phyloP scores from a whole-genome alignment of 2,113 vertebrate species.

The Girardinichthys multiradiatus region DNA sequence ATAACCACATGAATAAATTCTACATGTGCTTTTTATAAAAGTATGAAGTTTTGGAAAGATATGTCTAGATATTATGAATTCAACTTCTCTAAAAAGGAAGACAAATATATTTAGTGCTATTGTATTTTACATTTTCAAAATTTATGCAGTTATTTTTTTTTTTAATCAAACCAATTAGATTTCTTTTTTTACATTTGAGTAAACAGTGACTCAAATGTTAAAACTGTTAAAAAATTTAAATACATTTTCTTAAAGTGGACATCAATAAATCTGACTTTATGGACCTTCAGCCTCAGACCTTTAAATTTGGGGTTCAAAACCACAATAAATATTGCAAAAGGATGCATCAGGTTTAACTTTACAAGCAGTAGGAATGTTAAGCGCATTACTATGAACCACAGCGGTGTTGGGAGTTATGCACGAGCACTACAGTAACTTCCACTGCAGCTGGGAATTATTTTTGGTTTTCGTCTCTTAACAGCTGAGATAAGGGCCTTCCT shows the following conservation, averaged over 20 bases:
- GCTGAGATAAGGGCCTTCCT: constrained; percentile 50
- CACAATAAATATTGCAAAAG: constrained; percentile 4
- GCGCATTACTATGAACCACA: neutral
- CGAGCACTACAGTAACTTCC: constrained; percentile 5
- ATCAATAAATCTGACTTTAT: neutral
- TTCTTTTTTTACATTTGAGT: too few relatives aligned
- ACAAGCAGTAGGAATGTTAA: constrained; percentile 49
- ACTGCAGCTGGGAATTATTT: constrained; percentile 56
- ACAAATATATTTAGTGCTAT: neutral
- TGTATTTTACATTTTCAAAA: neutral
- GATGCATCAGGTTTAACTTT: constrained; percentile 44
- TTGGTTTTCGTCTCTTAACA: constrained; percentile 52
- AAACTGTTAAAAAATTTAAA: neutral
- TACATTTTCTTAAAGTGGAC: neutral
- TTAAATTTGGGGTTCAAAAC: neutral
- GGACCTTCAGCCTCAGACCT: neutral
- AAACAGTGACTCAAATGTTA: neutral
- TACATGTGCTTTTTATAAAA: too few relatives aligned
- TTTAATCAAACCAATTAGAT: neutral
- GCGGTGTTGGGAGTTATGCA: constrained; percentile 4
- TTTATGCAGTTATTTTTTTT: neutral
- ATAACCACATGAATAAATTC: neutral
- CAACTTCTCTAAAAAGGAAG: neutral
- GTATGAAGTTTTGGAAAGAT: neutral
- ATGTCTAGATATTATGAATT: neutral